Evolutionary conservation across 2,113 vertebrate genomes (phyloP), one percentile per base, ranked within the genome.

Genomic region (Cheirogaleus medius): DNA sequence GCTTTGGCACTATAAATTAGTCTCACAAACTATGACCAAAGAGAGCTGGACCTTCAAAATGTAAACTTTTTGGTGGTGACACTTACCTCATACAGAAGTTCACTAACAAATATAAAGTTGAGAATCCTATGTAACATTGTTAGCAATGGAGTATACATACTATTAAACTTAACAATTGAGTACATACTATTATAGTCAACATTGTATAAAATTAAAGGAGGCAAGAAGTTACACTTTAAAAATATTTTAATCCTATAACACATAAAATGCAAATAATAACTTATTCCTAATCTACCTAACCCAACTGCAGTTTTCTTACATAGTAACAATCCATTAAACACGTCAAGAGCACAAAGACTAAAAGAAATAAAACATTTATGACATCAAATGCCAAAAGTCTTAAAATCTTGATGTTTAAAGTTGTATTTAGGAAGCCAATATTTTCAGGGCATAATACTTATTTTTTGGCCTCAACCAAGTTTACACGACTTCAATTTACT

Each of bases 361-460:
- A 52, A 94, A 90, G 23, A 96, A 97, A 83, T 49, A 77, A 11
- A 90, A 78, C 7, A 68, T 18, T 77, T 27, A 87, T 76, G 29
- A 80, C 29, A 97, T 0, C 68, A 90, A 97, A 94, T 42, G 32
- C 23, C 47, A 95, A 96, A 97, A 95, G 82, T 82, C 27, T 78
- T 49, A 93, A 56, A 90, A 86, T 86, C 54, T 81, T 82, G 27
- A 76, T 66, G 37, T 56, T 92, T 95, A 94, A 89, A 83, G 47
- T 7, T 91, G 11, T 63, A 96, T 9, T 91, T 29, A 89, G n/a
- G 21, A 93, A 95, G 21, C 8, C 78, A 86, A 23, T 87, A 89
- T 54, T 81, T 85, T 91, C 39, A 91, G 37, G 54, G 20, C 3
- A 76, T 23, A 44, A 66, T 71, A 66, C 63, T 95, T 69, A 74